These are phyloP conservation scores for Tadarida brasiliensis DNA, from an alignment of 2,797 vertebrate species.

Conservation along the genomic window DNA sequence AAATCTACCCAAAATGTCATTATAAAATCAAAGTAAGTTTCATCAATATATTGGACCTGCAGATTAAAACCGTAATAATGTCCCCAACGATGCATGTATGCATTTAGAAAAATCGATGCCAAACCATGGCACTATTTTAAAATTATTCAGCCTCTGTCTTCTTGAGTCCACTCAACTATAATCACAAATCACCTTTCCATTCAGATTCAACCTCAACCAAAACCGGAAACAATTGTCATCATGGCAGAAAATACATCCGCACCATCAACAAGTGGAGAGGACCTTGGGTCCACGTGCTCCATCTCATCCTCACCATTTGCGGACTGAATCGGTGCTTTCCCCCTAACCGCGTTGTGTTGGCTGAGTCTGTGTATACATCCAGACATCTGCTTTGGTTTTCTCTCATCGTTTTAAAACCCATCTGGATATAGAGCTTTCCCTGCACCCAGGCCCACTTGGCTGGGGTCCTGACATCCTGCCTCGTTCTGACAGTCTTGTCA, in stretches of 20 bases:
- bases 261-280: background rate
- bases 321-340: background rate
- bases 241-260: background rate
- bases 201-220: background rate
- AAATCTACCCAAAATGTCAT: slow-evolving; percentile 19
- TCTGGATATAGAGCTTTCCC: slow-evolving; percentile 18
- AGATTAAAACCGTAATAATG: slow-evolving; percentile 39
- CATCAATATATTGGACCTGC: background rate
- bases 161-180: background rate
- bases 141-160: background rate
- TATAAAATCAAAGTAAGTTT: slow-evolving; percentile 41
- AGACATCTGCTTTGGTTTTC: slow-evolving; percentile 65
- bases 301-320: background rate
- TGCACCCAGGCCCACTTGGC: slow-evolving; percentile 35
- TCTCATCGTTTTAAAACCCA: slow-evolving; percentile 46
- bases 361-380: background rate
- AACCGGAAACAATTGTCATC: slow-evolving; percentile 11
- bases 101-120: background rate
- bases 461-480: slow-evolving; percentile 14
- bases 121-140: background rate
- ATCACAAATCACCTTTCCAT: background rate
- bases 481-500: slow-evolving; percentile 54
- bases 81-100: background rate
- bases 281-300: background rate
- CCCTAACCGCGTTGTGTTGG: background rate